These are phyloP conservation scores for Uloborus diversus DNA, from an alignment of 1,140 invertebrate species.

Conservation along the genomic window DNA sequence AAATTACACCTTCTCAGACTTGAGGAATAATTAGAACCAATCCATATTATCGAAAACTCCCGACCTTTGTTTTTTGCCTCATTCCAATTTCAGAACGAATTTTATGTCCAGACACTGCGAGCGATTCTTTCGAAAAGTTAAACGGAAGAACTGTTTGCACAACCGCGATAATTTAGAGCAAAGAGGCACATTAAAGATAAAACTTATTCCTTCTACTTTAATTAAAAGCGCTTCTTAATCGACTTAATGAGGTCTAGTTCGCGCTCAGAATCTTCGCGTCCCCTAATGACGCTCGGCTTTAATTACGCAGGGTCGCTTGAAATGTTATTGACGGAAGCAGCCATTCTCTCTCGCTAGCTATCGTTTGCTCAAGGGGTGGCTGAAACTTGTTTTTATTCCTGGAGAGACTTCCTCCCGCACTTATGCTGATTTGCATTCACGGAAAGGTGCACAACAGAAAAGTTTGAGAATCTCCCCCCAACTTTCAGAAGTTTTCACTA, in stretches of 20 bases:
- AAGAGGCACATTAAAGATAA: slow-evolving; percentile 6
- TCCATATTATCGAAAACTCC: background rate
- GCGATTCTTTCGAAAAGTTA: too few relatives aligned
- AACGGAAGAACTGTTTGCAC: slow-evolving; percentile 36
- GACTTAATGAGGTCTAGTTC: slow-evolving; percentile 17
- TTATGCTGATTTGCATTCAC: background rate
- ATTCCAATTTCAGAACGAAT: background rate
- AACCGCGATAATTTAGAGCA: slow-evolving; percentile 18
- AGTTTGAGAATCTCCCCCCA: too few relatives aligned
- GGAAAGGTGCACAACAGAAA: background rate
- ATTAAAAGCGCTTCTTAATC: slow-evolving; percentile 50
- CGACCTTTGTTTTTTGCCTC: background rate
- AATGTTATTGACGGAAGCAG: slow-evolving; percentile 38
- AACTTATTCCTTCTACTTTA: slow-evolving; percentile 11
- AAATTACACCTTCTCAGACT: background rate
- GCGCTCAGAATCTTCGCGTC: slow-evolving; percentile 7
- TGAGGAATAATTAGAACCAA: background rate
- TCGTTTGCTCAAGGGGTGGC: slow-evolving; percentile 1
- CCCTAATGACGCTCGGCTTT: slow-evolving; percentile 39
- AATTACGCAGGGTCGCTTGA: slow-evolving; percentile 9
- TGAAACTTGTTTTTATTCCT: background rate
- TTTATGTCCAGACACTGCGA: background rate
- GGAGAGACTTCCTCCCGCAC: background rate
- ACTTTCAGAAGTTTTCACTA: too few relatives aligned
- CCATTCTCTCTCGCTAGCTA: background rate